Conservation (phyloP, 2,113 vertebrate genomes). For the Psilopsiagon aurifrons region DNA sequence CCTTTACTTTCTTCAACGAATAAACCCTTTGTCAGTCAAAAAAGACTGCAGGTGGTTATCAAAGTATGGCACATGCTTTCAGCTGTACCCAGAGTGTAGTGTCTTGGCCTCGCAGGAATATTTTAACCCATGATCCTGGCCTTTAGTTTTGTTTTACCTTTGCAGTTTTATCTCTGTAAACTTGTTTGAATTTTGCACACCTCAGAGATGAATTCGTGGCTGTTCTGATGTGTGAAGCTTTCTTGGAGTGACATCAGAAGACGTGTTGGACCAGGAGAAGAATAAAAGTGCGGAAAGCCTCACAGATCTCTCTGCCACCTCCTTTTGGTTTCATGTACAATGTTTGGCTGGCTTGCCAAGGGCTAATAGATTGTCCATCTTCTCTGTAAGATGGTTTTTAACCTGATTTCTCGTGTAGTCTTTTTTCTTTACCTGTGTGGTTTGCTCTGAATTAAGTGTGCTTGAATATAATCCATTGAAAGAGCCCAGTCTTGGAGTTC, state of each 20-base stretch:
- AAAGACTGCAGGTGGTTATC: neutral
- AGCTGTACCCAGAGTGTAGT: neutral
- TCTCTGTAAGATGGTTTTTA: neutral
- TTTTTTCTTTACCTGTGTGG: neutral
- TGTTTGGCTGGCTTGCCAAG: neutral
- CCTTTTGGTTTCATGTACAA: neutral
- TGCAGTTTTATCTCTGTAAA: neutral
- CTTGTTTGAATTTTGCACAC: conserved; percentile 16
- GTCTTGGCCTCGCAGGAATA: neutral
- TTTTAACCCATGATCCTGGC: neutral
- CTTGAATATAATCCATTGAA: neutral
- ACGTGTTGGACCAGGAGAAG: neutral
- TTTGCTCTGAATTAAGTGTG: neutral
- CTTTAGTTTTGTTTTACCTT: neutral
- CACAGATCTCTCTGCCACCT: neutral
- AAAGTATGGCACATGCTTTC: neutral
- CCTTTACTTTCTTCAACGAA: neutral
- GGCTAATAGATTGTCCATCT: neutral
- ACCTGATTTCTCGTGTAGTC: neutral
- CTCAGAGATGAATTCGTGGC: neutral
- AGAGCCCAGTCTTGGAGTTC: neutral
- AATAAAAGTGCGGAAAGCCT: conserved; percentile 33
- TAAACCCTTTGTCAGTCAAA: neutral
- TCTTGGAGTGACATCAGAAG: neutral
- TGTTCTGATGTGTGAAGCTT: neutral